phyloP scores from a whole-genome alignment of 2,797 vertebrate species.

The Malacoctenus gilli region DNA sequence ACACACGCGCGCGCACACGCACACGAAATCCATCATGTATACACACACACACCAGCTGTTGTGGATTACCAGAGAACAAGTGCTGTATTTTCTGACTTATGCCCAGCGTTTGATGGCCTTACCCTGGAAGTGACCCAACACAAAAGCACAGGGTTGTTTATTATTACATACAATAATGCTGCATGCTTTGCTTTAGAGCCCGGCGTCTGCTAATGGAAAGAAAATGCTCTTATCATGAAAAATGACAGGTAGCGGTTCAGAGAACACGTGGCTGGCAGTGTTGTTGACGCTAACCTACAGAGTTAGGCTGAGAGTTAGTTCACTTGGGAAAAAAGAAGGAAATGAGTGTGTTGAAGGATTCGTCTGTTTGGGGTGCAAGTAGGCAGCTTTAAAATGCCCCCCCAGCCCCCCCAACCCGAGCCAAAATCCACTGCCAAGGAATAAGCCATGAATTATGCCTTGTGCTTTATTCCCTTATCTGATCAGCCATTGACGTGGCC shows the following conservation, averaged over 20 bases:
- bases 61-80: constrained; percentile 75
- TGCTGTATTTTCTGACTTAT: constrained; percentile 63
- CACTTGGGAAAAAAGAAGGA: too few species aligned
- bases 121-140: constrained; percentile 59
- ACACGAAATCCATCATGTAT: constrained; percentile 42
- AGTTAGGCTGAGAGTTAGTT: too few species aligned
- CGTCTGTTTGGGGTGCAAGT: neutral
- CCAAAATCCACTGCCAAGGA: constrained; percentile 5
- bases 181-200: constrained; percentile 7
- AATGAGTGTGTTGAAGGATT: neutral
- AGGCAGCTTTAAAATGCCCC: constrained; percentile 11
- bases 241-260: neutral
- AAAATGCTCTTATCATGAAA: constrained; percentile 19
- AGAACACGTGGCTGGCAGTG: neutral
- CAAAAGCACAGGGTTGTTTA: constrained; percentile 49
- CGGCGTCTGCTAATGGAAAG: constrained; percentile 5
- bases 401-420: too few species aligned
- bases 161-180: constrained; percentile 28
- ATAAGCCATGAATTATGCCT: constrained; percentile 37
- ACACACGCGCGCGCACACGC: constrained; percentile 31
- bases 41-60: constrained; percentile 73
- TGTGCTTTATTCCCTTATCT: constrained; percentile 45
- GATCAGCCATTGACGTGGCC: constrained; percentile 32
- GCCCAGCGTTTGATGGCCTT: constrained; percentile 59
- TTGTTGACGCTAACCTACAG: too few species aligned